Evolutionary conservation across 2,888 invertebrate genomes (phyloP).

Genomic region (Andricus curvator): DNA sequence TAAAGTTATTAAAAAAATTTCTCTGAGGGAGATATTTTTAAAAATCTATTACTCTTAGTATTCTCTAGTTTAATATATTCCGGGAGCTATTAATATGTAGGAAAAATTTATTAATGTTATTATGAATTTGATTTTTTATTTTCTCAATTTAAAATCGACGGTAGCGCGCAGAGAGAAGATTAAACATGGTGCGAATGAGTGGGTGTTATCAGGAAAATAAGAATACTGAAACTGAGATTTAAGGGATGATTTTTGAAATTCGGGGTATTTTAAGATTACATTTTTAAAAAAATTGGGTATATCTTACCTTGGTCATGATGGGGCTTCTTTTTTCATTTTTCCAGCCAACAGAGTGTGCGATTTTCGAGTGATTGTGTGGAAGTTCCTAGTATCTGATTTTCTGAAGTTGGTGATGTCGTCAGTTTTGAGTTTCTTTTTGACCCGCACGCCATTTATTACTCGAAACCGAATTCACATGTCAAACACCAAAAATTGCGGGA

Average conservation of each 20-base stretch:
- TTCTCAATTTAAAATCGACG: neutral
- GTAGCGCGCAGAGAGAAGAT: neutral
- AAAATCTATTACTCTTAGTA: too few species aligned
- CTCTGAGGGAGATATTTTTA: too few species aligned
- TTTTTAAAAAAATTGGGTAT: neutral
- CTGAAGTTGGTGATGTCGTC: conserved; percentile 10
- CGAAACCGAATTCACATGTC: conserved; percentile 44
- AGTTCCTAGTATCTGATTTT: neutral
- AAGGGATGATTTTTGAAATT: neutral
- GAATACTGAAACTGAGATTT: neutral
- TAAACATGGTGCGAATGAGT: neutral
- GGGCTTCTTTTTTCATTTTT: conserved; percentile 66
- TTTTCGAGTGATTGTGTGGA: neutral
- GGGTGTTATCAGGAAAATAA: neutral
- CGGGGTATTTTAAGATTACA: neutral
- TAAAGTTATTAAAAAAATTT: too few species aligned
- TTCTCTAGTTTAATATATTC: too few species aligned
- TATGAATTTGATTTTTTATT: neutral
- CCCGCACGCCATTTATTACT: conserved; percentile 55
- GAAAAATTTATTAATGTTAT: neutral
- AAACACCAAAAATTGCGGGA: conserved; percentile 39
- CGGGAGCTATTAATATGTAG: too few species aligned
- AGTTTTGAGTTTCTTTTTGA: conserved; percentile 41
- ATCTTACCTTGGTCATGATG: conserved; percentile 69
- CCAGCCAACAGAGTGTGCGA: neutral